These are phyloP conservation scores for Spilosoma lubricipeda DNA, from an alignment of 2,888 invertebrate species.

Conservation along the genomic window DNA sequence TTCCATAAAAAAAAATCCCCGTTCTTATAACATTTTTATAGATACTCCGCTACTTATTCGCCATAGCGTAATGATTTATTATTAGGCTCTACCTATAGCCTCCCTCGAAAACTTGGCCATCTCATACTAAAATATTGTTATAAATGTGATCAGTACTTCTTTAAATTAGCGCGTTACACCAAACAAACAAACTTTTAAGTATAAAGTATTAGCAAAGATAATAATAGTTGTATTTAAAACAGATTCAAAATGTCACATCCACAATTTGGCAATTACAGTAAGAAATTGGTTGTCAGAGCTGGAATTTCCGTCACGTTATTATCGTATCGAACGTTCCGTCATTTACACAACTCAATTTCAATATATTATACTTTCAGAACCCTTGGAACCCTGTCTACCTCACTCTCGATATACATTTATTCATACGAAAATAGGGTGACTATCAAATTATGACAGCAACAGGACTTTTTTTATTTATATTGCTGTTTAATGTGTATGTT, in stretches of 20 bases:
- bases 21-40: too few relatives aligned
- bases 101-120: too few relatives aligned
- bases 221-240: background rate
- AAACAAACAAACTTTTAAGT: too few relatives aligned
- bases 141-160: too few relatives aligned
- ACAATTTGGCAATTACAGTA: conserved; percentile 5
- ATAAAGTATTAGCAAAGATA: too few relatives aligned
- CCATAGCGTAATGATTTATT: too few relatives aligned
- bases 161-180: too few relatives aligned
- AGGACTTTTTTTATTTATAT: background rate
- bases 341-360: conserved; percentile 48
- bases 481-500: background rate
- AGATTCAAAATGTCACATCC: background rate
- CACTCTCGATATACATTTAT: conserved; percentile 45
- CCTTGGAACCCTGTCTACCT: conserved; percentile 29
- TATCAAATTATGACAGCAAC: conserved; percentile 1
- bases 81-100: too few relatives aligned
- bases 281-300: conserved; percentile 15
- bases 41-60: too few relatives aligned
- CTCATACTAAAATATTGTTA: too few relatives aligned
- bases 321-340: conserved; percentile 32
- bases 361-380: conserved; percentile 38
- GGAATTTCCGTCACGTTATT: conserved; percentile 26
- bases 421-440: conserved; percentile 31
- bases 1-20: too few relatives aligned